Percentiles rank a stretch among this genome's conserved stretches.
Evolutionary conservation across 2,797 vertebrate genomes (phyloP).

Genomic region (Hylomyscus alleni): DNA sequence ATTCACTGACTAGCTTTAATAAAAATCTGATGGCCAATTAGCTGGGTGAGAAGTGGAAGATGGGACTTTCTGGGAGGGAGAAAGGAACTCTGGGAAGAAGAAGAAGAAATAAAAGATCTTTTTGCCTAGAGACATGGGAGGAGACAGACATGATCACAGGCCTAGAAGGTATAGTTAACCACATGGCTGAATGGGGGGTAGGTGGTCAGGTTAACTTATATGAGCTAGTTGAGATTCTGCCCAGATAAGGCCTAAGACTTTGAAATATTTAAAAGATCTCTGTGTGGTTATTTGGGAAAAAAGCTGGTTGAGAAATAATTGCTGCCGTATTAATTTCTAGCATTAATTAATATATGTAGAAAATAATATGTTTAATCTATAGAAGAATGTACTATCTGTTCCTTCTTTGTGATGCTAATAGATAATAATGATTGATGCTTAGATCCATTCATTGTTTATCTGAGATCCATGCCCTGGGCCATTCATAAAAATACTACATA

Average conservation of each 20-base stretch:
- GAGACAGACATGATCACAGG: no score
- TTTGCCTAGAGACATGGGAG: no score
- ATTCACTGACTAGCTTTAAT: background rate
- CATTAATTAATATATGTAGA: background rate
- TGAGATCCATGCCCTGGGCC: background rate
- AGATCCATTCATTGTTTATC: slow-evolving; percentile 31
- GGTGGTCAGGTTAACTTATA: no score
- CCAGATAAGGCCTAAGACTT: background rate
- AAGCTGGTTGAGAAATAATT: background rate
- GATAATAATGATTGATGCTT: slow-evolving; percentile 3
- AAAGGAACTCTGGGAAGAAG: no score
- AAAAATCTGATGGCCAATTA: background rate
- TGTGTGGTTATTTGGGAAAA: background rate
- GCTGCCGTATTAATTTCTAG: background rate
- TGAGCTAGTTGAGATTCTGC: no score
- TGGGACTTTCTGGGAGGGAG: no score
- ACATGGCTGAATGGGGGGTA: no score
- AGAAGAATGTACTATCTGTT: background rate
- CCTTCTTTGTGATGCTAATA: slow-evolving; percentile 42
- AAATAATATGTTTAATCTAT: background rate
- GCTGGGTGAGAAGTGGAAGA: no score
- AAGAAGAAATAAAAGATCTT: no score
- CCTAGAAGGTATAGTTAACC: no score
- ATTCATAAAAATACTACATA: slow-evolving; percentile 52
- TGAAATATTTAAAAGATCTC: background rate